A percentile compares a stretch with the other conserved stretches of the same genome.
Conservation (phyloP, 2,797 vertebrate genomes). For the Dendrocincla fuliginosa region DNA sequence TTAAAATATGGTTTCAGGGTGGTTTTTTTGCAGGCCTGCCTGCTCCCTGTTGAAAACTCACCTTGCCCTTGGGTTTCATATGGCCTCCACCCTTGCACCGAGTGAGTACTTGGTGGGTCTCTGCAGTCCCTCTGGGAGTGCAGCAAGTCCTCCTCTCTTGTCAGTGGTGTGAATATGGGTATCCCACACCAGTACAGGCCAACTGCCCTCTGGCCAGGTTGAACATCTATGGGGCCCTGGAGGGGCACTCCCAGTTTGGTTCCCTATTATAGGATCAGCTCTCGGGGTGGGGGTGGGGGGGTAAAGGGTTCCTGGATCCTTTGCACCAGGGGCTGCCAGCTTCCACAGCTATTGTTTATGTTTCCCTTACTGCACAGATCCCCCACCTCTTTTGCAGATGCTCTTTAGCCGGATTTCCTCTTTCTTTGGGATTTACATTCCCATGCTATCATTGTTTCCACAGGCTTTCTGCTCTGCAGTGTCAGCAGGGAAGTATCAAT, state of each 20-base stretch:
- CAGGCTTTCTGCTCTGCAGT: background rate
- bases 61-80: background rate
- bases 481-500: background rate
- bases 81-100: background rate
- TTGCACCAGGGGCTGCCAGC: background rate
- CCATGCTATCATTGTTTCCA: background rate
- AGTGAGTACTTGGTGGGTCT: background rate
- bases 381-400: slow-evolving; percentile 18
- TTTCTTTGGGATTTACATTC: slow-evolving; percentile 32
- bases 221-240: background rate
- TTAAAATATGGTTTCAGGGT: background rate
- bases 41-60: background rate
- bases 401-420: slow-evolving; percentile 4
- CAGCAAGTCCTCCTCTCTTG: background rate
- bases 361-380: background rate
- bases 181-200: background rate
- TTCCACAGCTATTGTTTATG: background rate
- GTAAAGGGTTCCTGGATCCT: background rate
- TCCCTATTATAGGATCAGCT: background rate
- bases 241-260: background rate
- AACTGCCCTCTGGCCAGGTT: background rate
- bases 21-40: background rate
- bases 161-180: background rate
- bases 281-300: background rate
- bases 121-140: background rate